Evolutionary conservation across 37 sponge, comb jelly and placozoan species (phyloP).

Genomic region (Aplysina aerophoba): DNA sequence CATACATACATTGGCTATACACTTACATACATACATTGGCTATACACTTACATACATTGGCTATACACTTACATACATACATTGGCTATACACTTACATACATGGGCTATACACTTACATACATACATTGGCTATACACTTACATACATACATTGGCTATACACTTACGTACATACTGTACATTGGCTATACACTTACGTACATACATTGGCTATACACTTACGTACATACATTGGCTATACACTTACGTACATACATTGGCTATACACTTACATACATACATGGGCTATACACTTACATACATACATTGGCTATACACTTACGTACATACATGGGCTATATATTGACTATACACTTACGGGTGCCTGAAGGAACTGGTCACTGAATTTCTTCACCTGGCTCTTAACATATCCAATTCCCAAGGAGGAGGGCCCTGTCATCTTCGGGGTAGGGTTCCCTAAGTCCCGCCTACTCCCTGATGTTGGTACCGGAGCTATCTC

Average conservation of each 20-base stretch:
- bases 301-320: too few species aligned
- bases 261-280: background rate
- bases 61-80: too few species aligned
- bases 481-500: background rate
- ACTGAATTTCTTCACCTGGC: slow-evolving; percentile 14
- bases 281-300: too few species aligned
- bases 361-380: background rate
- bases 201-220: too few species aligned
- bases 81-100: too few species aligned
- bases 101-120: background rate
- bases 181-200: too few species aligned
- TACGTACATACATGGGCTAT: too few species aligned
- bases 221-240: too few species aligned
- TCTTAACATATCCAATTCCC: background rate
- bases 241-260: background rate
- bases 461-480: background rate
- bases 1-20: too few species aligned
- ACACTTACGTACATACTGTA: slow-evolving; percentile 13
- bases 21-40: too few species aligned
- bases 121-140: background rate
- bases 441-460: background rate
- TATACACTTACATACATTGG: too few species aligned
- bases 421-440: background rate
- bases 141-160: background rate
- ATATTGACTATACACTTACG: too few species aligned